Percentiles rank a stretch among this genome's conserved stretches.
phyloP scores from a whole-genome alignment of 2,888 invertebrate genomes.

The Acronicta alni region DNA sequence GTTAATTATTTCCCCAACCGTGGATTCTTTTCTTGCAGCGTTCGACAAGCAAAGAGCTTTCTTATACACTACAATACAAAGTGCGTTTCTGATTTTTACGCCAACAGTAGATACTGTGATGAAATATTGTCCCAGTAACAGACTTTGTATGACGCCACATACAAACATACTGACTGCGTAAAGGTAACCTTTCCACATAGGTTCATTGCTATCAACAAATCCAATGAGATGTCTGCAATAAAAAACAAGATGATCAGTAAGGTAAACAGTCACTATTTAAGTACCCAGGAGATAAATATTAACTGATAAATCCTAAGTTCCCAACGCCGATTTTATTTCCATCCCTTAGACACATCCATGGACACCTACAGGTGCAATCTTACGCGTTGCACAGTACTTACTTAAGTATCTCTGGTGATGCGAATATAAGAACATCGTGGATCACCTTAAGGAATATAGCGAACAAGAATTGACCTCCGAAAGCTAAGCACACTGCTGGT shows the following conservation, averaged over 20 bases:
- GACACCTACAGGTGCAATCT: neutral
- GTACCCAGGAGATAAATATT: too few relatives aligned
- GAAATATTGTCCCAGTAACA: conserved; percentile 95
- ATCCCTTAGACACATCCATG: neutral
- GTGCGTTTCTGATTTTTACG: conserved; percentile 93
- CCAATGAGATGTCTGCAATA: conserved; percentile 90
- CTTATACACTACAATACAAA: conserved; percentile 94
- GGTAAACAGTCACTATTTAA: too few relatives aligned
- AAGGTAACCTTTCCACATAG: conserved; percentile 94
- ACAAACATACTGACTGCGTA: conserved; percentile 92
- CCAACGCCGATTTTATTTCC: neutral
- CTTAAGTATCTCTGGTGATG: conserved; percentile 54
- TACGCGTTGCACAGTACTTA: conserved; percentile 31
- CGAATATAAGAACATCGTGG: conserved; percentile 49
- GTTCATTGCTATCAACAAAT: conserved; percentile 89
- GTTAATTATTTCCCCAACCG: conserved; percentile 95
- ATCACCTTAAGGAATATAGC: conserved; percentile 93
- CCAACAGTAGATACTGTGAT: conserved; percentile 95
- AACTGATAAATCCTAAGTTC: too few relatives aligned
- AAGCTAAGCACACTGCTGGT: conserved; percentile 93
- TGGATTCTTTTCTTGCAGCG: conserved; percentile 92
- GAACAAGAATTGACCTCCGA: conserved; percentile 94
- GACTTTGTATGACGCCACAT: conserved; percentile 92
- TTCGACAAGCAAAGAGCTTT: conserved; percentile 94
- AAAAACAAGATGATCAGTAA: conserved; percentile 1